These are phyloP conservation scores for Lepus townsendii DNA, from an alignment of 2,797 vertebrate genomes.

Conservation along the genomic window DNA sequence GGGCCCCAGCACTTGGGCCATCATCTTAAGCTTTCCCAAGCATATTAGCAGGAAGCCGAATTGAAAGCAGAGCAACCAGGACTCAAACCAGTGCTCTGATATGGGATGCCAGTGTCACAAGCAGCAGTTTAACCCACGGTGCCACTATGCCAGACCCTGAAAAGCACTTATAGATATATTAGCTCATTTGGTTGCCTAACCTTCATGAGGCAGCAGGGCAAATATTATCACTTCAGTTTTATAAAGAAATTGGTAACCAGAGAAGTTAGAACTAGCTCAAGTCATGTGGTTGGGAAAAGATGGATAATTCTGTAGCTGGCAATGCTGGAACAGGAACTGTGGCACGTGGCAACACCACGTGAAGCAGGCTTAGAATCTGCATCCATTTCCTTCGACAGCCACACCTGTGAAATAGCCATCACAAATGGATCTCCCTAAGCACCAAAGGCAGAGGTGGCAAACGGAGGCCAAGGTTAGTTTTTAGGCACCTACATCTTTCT, in stretches of 20 bases:
- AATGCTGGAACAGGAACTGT: not conserved
- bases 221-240: slow-evolving; percentile 46
- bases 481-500: slow-evolving; percentile 2
- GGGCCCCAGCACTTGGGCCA: too few relatives aligned
- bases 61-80: too few relatives aligned
- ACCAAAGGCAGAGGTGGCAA: not conserved
- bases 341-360: not conserved
- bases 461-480: not conserved
- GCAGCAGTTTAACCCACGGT: too few relatives aligned
- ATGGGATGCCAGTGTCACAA: too few relatives aligned
- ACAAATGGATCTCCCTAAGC: not conserved
- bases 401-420: not conserved
- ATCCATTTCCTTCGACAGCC: not conserved
- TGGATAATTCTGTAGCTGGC: not conserved
- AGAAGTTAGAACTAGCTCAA: not conserved
- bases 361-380: not conserved
- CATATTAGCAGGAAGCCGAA: too few relatives aligned
- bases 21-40: too few relatives aligned
- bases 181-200: slow-evolving; percentile 1
- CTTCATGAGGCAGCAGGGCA: not conserved
- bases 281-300: not conserved
- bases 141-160: too few relatives aligned
- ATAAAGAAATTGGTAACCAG: slow-evolving; percentile 3
- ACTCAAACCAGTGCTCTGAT: too few relatives aligned
- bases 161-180: slow-evolving; percentile 17